Base-by-base conservation (phyloP, 2,888 invertebrate genomes). In the Agelastica alni region DNA sequence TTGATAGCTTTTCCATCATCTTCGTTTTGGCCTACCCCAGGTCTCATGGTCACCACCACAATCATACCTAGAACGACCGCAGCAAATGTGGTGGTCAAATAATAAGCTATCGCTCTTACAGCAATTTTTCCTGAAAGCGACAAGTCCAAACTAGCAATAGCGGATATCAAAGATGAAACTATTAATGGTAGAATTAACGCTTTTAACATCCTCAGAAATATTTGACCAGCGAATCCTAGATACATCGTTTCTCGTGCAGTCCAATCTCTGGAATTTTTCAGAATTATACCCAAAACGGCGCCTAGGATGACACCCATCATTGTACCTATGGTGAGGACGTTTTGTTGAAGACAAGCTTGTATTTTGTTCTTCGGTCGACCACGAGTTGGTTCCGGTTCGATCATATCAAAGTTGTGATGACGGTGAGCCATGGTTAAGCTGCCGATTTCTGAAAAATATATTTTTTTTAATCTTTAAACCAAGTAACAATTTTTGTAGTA, bases 151-250 rank as follows among this genome's bases (percentile, higher is more conserved):
- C 83, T 83, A 9, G 87, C 87, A 58, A 88, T 83, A 12, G 88
- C 88, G 2, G 86, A 83, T 39, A 89, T 80, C 57, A 88, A 79
- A 9, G 84, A 85, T 2, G 84, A 80, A n/a, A 85, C 78, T 56
- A 89, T 85, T 57, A 90, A 79, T 1, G 90, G 90, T 42, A 90
- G 75, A 64, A 90, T 89, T 53, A 90, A 78, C 55, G 84, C 83
- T 73, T 88, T 88, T 47, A 90, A 78, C 85, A 89, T 88, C 58
- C 86, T 78, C 61, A 90, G 80, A 66, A 89, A 87, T 41, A 90
- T 74, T 68, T 89, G 87, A 12, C 67, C 67, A 13, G 54, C 9
- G 39, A 52, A 84, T 77, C 84, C 81, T 34, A 89, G 78, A 72
- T 88, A 89, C 81, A 86, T 85, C 32, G 86, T 78, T 64, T 88